Percentiles rank a stretch among this genome's conserved stretches.
Conservation (phyloP, 2,888 invertebrate genomes). For the Meiosimyza platycephala region DNA sequence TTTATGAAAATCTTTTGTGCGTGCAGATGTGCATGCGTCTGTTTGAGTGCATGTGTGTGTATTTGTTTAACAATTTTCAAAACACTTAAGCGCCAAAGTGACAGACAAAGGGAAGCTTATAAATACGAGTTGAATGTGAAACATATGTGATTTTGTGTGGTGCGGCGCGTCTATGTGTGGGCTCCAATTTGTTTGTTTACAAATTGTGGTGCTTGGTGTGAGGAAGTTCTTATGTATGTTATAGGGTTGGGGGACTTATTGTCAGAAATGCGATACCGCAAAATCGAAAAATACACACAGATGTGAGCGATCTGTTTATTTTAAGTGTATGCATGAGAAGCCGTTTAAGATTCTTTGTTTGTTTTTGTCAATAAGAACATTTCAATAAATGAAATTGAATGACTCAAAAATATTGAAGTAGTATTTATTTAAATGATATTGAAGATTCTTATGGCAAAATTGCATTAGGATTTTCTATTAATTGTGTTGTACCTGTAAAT, state of each 20-base stretch:
- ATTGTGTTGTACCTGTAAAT: too few relatives aligned
- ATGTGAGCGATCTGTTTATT: slow-evolving; percentile 13
- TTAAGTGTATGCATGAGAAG: slow-evolving; percentile 12
- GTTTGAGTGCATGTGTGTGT: slow-evolving; percentile 15
- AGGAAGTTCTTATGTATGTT: too few relatives aligned
- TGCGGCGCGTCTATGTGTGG: slow-evolving; percentile 21
- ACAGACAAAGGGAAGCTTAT: slow-evolving; percentile 6
- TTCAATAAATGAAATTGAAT: too few relatives aligned
- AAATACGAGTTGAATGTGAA: neutral
- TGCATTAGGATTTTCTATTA: too few relatives aligned
- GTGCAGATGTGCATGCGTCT: slow-evolving; percentile 3
- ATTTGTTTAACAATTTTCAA: slow-evolving; percentile 23
- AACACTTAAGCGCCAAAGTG: slow-evolving; percentile 16
- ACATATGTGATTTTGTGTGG: neutral
- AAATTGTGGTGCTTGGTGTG: too few relatives aligned
- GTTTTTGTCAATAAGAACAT: too few relatives aligned
- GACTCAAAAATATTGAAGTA: too few relatives aligned
- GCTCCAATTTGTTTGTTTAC: slow-evolving; percentile 13
- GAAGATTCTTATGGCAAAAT: too few relatives aligned
- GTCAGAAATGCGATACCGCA: slow-evolving; percentile 14
- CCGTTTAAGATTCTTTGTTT: slow-evolving; percentile 7
- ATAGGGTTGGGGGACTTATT: neutral
- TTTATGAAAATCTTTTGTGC: too few relatives aligned
- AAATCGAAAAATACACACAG: slow-evolving; percentile 1
- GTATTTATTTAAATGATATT: too few relatives aligned